phyloP scores from a whole-genome alignment of 1,140 invertebrate genomes.

The Zaprionus nigranus region DNA sequence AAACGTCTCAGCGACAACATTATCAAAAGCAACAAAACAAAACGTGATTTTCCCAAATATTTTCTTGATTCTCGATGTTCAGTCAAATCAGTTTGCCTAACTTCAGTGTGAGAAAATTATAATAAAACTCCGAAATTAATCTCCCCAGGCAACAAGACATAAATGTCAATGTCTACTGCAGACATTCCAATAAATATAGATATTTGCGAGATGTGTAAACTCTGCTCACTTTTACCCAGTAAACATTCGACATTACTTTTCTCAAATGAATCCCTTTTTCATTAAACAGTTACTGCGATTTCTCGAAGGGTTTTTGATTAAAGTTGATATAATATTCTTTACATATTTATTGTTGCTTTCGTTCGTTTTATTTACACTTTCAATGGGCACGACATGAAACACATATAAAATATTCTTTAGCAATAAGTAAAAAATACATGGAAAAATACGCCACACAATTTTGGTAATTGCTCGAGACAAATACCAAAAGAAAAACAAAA shows the following conservation, averaged over 20 bases:
- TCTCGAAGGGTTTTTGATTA: not conserved
- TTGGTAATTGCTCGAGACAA: slow-evolving; percentile 6
- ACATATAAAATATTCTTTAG: slow-evolving; percentile 28
- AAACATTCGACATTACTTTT: not conserved
- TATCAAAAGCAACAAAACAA: not conserved
- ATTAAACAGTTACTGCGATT: not conserved
- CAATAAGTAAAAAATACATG: slow-evolving; percentile 25
- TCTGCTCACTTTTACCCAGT: not conserved
- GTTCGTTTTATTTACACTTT: slow-evolving; percentile 49
- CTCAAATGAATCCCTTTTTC: not conserved
- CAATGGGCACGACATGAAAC: slow-evolving; percentile 41
- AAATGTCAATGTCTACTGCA: slow-evolving; percentile 17
- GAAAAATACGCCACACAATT: slow-evolving; percentile 35
- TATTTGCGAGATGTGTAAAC: not conserved
- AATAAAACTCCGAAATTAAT: not conserved
- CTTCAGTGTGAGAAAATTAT: slow-evolving; percentile 28
- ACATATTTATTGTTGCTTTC: slow-evolving; percentile 42
- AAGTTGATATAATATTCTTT: slow-evolving; percentile 46
- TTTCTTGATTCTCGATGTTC: slow-evolving; percentile 25
- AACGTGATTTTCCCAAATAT: slow-evolving; percentile 13
- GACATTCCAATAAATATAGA: not conserved
- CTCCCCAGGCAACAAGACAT: not conserved
- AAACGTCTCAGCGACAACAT: slow-evolving; percentile 59
- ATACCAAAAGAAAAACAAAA: slow-evolving; percentile 23
- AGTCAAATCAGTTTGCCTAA: slow-evolving; percentile 26